Evolutionary conservation across 2,888 invertebrate species (phyloP).

Genomic region (Heliconius sara): DNA sequence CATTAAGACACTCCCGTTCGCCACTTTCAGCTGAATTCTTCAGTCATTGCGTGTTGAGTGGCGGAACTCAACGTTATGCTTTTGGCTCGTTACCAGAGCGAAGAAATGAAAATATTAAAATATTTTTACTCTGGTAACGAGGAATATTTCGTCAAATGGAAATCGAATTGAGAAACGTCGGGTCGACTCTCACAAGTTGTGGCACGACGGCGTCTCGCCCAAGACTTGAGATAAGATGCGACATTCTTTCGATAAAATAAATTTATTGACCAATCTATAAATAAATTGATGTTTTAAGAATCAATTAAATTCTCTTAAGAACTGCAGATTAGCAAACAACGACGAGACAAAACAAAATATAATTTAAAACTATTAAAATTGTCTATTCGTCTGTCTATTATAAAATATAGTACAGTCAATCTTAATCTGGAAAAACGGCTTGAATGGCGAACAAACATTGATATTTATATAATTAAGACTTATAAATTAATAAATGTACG

Average conservation of each 20-base stretch:
- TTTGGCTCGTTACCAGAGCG: too few relatives aligned
- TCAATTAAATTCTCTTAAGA: background rate
- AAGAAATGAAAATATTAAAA: too few relatives aligned
- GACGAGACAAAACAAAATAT: background rate
- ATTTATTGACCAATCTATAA: background rate
- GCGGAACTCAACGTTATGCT: too few relatives aligned
- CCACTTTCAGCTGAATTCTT: too few relatives aligned
- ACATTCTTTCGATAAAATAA: background rate
- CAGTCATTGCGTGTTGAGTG: too few relatives aligned
- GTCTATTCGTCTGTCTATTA: conserved; percentile 5
- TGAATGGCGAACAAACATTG: background rate
- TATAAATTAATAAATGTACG: background rate
- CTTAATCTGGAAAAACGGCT: conserved; percentile 4
- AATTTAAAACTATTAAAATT: conserved; percentile 2
- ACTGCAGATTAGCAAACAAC: background rate
- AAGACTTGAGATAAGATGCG: background rate
- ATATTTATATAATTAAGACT: background rate
- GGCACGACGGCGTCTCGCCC: too few relatives aligned
- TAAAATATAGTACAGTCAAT: conserved; percentile 3
- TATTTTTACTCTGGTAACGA: too few relatives aligned
- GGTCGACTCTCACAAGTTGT: too few relatives aligned
- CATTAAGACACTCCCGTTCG: too few relatives aligned
- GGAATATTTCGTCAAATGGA: too few relatives aligned
- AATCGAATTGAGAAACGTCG: too few relatives aligned
- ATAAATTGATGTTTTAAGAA: background rate